Percentiles rank a stretch among this genome's conserved stretches.
Evolutionary conservation across 1,140 invertebrate species (phyloP).

Genomic region (Gonioctena quinquepunctata): DNA sequence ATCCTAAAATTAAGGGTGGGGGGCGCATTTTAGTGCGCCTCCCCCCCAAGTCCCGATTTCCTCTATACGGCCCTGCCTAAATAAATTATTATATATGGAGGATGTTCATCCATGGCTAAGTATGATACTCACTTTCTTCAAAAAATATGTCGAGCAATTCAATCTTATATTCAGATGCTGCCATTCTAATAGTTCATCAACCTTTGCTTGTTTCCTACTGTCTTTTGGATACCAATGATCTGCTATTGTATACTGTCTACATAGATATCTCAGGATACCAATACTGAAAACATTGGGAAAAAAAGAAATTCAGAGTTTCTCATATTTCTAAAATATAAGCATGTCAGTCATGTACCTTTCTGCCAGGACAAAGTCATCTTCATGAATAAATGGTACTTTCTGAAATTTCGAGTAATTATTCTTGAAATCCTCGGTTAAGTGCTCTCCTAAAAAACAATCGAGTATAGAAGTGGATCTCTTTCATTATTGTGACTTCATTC

Average conservation of each 20-base stretch:
- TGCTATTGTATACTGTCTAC: slow-evolving; percentile 56
- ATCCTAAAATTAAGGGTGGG: no score
- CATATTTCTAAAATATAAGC: not conserved
- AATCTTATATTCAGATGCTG: slow-evolving; percentile 77
- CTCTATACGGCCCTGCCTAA: no score
- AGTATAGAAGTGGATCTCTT: no score
- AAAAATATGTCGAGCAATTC: slow-evolving; percentile 71
- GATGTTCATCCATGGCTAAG: no score
- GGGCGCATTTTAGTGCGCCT: no score
- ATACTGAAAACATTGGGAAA: slow-evolving; percentile 66
- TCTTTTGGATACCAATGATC: slow-evolving; percentile 77
- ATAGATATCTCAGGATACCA: slow-evolving; percentile 71
- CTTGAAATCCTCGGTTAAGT: slow-evolving; percentile 70
- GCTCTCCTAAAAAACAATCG: slow-evolving; percentile 68
- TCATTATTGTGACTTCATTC: no score
- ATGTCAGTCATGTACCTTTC: slow-evolving; percentile 70
- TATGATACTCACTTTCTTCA: slow-evolving; percentile 63
- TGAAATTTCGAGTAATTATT: slow-evolving; percentile 74
- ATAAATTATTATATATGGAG: no score
- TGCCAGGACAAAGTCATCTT: slow-evolving; percentile 75
- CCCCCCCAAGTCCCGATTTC: no score
- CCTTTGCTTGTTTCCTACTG: slow-evolving; percentile 66
- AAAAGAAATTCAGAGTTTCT: no score
- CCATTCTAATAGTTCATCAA: slow-evolving; percentile 88
- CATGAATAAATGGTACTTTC: slow-evolving; percentile 78